These are phyloP conservation scores for Mesitornis unicolor DNA, from an alignment of 2,113 vertebrate species.

Conservation along the genomic window DNA sequence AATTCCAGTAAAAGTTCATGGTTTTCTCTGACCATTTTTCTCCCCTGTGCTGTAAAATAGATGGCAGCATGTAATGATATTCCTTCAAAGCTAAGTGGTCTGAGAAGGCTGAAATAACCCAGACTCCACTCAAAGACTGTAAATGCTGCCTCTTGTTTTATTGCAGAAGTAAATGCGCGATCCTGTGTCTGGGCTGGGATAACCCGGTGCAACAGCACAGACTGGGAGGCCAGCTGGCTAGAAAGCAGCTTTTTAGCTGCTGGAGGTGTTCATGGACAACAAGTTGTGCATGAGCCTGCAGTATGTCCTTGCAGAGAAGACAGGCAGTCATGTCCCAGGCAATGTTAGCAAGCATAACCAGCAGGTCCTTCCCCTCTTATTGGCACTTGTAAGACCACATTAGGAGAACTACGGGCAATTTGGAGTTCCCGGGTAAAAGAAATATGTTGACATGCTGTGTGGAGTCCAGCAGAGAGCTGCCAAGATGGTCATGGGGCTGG, in stretches of 20 bases:
- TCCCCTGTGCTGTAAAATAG: not conserved
- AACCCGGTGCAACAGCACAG: not conserved
- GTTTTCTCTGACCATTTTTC: not conserved
- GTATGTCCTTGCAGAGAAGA: not conserved
- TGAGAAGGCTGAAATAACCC: not conserved
- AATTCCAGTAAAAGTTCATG: not conserved
- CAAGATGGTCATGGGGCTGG: not conserved
- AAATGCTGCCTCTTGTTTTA: not conserved
- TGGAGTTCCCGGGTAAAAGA: not conserved
- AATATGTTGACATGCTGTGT: fast-evolving
- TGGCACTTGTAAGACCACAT: not conserved
- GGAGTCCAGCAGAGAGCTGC: too few relatives aligned
- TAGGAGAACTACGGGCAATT: not conserved
- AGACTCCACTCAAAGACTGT: not conserved
- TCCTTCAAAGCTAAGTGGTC: not conserved
- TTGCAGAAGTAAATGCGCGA: not conserved
- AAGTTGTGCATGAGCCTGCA: not conserved
- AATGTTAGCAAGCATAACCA: not conserved
- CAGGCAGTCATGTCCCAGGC: not conserved
- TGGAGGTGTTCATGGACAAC: not conserved
- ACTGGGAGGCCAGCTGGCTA: not conserved
- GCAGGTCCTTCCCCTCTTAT: not conserved
- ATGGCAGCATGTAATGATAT: not conserved
- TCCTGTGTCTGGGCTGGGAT: not conserved
- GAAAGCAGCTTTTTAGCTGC: not conserved